These are phyloP conservation scores for Apodemus sylvaticus DNA, from an alignment of 2,113 vertebrate genomes.

Conservation along the genomic window DNA sequence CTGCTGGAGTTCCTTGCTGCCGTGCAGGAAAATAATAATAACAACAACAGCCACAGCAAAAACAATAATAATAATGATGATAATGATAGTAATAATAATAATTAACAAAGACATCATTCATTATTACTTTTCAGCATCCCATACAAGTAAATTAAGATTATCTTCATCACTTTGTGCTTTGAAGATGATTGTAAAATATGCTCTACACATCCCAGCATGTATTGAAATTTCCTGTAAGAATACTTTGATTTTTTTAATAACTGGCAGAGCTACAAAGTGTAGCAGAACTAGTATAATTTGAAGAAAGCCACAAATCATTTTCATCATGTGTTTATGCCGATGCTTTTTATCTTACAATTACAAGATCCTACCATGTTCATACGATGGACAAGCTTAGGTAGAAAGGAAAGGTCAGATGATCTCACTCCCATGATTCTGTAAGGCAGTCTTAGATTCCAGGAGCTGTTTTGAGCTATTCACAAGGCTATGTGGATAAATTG, in stretches of 20 bases:
- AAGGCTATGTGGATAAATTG: neutral
- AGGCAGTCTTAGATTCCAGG: neutral
- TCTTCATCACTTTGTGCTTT: constrained; percentile 4
- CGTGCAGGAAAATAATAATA: neutral
- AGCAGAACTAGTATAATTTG: neutral
- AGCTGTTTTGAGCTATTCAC: neutral
- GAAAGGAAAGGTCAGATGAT: neutral
- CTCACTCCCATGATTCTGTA: neutral
- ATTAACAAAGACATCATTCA: neutral
- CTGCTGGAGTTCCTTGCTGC: neutral
- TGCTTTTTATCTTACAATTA: neutral
- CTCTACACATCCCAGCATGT: neutral
- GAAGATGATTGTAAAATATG: constrained; percentile 22
- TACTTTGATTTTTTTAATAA: neutral
- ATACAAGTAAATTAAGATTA: constrained; percentile 5
- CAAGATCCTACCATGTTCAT: neutral
- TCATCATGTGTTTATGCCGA: neutral
- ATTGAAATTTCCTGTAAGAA: neutral
- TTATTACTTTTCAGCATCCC: neutral
- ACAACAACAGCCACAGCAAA: too few species aligned
- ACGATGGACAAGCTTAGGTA: neutral
- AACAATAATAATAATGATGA: neutral
- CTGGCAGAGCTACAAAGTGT: neutral
- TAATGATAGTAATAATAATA: neutral
- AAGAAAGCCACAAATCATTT: neutral